Evolutionary conservation across 2,113 vertebrate species (phyloP), one percentile per base, ranked within the genome.

Genomic region (Phaethornis superciliosus): DNA sequence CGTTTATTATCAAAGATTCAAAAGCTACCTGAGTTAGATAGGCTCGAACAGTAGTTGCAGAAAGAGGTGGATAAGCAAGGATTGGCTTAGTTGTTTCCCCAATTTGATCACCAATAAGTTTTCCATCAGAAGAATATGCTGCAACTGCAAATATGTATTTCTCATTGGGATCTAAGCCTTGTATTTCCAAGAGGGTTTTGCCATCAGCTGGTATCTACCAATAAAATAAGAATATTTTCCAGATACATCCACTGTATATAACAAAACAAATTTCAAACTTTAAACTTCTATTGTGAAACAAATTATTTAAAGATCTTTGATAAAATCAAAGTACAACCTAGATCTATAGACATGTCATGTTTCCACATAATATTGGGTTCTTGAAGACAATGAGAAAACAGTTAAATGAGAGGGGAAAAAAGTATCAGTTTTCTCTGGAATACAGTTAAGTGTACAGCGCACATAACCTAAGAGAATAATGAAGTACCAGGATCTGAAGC

Each of bases 131-230:
- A 94, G 98, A 97, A 94, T 99, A 99, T 6, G 99, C 99, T 90
- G 99, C 99, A 3, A 99, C 89, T 18, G 99, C 99, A 98, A 99
- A 99, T 78, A 99, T 27, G 10, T 99, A 99, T 84, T 97, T 99
- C 95, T 99, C 98, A 95, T 99, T 99, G 58, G 98, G 95, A 88
- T 99, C 97, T 85, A 99, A 97, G 21, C 97, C 98, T 65, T 98
- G 97, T 60, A 99, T 98, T 93, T 96, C 98, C 88, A 99, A 97
- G 74, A 98, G 47, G 55, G 96, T 98, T 91, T 97, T 97, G 44
- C 98, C 98, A 93, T 95, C 93, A 21, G 97, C 98, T 42, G 98
- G 98, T 90, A 99, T 97, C 99, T 99, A 89, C 63, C 76, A 94
- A 85, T 22, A 93, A 89, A 96, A 85, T 20, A 93, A 89, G 95